phyloP scores from a whole-genome alignment of 2,113 vertebrate genomes.

The Henicopernis longicauda region DNA sequence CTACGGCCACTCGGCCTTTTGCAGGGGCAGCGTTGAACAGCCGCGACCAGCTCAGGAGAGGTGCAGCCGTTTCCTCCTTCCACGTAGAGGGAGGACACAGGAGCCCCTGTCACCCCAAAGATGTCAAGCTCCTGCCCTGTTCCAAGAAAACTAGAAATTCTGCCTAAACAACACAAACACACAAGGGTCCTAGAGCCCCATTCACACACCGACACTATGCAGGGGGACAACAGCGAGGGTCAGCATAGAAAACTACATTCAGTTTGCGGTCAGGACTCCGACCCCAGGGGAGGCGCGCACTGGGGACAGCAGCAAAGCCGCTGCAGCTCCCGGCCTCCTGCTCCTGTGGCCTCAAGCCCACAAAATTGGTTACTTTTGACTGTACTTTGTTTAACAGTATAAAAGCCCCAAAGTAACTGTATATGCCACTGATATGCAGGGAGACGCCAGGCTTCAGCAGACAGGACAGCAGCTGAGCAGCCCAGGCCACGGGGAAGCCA shows the following conservation, averaged over 20 bases:
- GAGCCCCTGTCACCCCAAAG: neutral
- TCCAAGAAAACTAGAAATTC: neutral
- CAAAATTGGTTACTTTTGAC: neutral
- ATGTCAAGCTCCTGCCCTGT: accelerated
- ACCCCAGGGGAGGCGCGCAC: accelerated
- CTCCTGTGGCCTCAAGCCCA: neutral
- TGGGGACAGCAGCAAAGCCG: neutral
- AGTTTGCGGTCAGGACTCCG: neutral
- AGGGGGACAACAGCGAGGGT: neutral
- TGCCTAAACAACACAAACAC: neutral
- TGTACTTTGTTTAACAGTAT: neutral
- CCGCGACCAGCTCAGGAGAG: accelerated
- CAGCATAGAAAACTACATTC: slow-evolving; percentile 46
- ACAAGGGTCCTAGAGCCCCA: neutral
- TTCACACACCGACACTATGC: neutral
- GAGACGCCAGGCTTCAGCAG: neutral
- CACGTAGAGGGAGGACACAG: accelerated
- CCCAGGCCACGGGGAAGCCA: accelerated
- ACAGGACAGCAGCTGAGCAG: neutral
- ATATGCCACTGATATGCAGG: neutral
- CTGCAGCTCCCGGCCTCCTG: neutral
- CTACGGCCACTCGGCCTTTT: accelerated
- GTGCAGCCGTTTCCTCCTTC: neutral
- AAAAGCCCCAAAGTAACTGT: neutral
- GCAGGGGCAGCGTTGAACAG: neutral